Conservation (phyloP, 1,140 invertebrate genomes). For the Brachionus rubens region DNA sequence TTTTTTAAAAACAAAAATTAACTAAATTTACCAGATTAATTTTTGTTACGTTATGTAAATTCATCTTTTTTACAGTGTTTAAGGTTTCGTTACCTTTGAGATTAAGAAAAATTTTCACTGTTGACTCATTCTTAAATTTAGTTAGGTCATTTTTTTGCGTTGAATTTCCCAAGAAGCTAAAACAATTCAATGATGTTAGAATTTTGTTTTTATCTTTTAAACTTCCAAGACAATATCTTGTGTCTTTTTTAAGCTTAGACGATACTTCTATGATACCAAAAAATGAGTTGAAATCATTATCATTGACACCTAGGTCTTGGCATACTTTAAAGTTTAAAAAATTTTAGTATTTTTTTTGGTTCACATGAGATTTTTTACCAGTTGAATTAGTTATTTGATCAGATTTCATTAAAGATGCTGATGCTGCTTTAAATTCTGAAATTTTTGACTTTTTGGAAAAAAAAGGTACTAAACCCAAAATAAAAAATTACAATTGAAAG, state of each 20-base stretch:
- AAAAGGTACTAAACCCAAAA: slow-evolving; percentile 5
- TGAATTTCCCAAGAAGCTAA: neutral
- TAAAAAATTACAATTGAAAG: neutral
- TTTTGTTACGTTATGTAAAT: neutral
- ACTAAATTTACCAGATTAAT: neutral
- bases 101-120: too few species aligned
- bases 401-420: too few species aligned
- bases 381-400: too few species aligned
- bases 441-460: slow-evolving; percentile 20
- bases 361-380: too few species aligned
- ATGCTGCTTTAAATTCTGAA: neutral
- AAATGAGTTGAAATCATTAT: neutral
- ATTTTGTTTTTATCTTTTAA: neutral
- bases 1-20: neutral
- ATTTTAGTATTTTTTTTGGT: too few species aligned
- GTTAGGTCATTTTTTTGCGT: neutral
- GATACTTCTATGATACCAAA: neutral
- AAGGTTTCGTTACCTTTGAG: neutral
- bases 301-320: neutral
- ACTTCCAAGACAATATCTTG: neutral
- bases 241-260: neutral
- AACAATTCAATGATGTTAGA: neutral
- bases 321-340: neutral
- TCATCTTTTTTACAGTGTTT: neutral
- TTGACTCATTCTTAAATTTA: too few species aligned